These are phyloP conservation scores for Sminthurinus aureus DNA, from an alignment of 2,888 invertebrate genomes.

Conservation along the genomic window DNA sequence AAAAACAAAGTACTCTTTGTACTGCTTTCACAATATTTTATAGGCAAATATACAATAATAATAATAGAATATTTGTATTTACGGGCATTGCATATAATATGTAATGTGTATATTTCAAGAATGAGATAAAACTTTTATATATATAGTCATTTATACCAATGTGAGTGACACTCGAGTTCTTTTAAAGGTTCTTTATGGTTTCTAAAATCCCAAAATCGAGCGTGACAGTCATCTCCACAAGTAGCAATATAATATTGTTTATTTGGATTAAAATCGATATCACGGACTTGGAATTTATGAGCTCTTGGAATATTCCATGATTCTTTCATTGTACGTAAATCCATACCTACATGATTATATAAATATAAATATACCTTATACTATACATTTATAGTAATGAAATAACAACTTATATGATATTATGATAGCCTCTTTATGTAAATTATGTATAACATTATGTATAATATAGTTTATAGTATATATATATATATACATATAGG, in stretches of 20 bases:
- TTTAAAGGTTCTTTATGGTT: constrained; percentile 81
- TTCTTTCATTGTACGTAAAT: constrained; percentile 77
- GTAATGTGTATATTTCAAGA: background rate
- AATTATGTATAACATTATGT: too few species aligned
- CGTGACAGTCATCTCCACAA: constrained; percentile 94
- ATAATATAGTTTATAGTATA: too few species aligned
- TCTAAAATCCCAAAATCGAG: constrained; percentile 96
- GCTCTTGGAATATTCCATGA: constrained; percentile 86
- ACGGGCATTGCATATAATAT: too few species aligned
- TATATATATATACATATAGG: too few species aligned
- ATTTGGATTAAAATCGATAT: constrained; percentile 97
- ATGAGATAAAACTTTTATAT: background rate
- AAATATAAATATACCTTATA: too few species aligned
- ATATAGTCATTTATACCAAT: constrained; percentile 70
- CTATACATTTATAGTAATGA: too few species aligned
- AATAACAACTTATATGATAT: too few species aligned
- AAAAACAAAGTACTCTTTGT: background rate
- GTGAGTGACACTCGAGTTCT: constrained; percentile 82
- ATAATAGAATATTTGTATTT: too few species aligned
- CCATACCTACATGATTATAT: too few species aligned
- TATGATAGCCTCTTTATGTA: too few species aligned
- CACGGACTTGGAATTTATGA: constrained; percentile 72
- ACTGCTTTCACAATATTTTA: too few species aligned
- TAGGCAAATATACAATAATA: too few species aligned
- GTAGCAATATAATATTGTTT: constrained; percentile 92